Percentiles rank a stretch among this genome's conserved stretches.
phyloP scores from a whole-genome alignment of 2,797 vertebrate species.

The Thaleichthys pacificus region DNA sequence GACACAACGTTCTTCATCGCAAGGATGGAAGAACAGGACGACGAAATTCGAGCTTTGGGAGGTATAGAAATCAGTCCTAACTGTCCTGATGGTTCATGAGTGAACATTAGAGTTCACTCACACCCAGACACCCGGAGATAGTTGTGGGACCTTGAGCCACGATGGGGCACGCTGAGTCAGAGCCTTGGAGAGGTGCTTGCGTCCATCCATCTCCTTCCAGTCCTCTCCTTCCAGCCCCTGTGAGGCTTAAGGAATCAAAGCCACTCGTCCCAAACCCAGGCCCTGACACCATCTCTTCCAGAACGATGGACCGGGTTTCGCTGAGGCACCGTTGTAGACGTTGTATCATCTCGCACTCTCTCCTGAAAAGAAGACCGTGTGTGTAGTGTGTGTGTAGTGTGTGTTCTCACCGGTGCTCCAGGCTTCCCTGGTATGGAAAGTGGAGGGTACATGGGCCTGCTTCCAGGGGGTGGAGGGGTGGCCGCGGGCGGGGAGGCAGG shows the following conservation, averaged over 20 bases:
- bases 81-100: background rate
- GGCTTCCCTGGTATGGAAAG: slow-evolving; percentile 85
- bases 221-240: background rate
- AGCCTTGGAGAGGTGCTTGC: slow-evolving; percentile 15
- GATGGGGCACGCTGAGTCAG: background rate
- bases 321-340: background rate
- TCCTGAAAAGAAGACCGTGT: background rate
- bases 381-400: background rate
- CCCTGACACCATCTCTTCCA: background rate
- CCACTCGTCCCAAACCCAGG: background rate
- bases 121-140: too few species aligned
- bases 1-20: too few species aligned
- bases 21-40: too few species aligned
- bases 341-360: background rate
- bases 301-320: background rate
- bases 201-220: slow-evolving; percentile 4
- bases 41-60: too few species aligned
- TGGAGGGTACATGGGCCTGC: slow-evolving; percentile 80
- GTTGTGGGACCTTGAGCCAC: too few species aligned
- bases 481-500: slow-evolving; percentile 26
- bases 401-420: slow-evolving; percentile 74
- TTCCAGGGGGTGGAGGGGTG: slow-evolving; percentile 64
- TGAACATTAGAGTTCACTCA: too few species aligned
- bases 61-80: too few species aligned
- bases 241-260: too few species aligned